Evolutionary conservation across 2,113 vertebrate genomes (phyloP), one percentile per base, ranked within the genome.

Genomic region (Varanus komodoensis): DNA sequence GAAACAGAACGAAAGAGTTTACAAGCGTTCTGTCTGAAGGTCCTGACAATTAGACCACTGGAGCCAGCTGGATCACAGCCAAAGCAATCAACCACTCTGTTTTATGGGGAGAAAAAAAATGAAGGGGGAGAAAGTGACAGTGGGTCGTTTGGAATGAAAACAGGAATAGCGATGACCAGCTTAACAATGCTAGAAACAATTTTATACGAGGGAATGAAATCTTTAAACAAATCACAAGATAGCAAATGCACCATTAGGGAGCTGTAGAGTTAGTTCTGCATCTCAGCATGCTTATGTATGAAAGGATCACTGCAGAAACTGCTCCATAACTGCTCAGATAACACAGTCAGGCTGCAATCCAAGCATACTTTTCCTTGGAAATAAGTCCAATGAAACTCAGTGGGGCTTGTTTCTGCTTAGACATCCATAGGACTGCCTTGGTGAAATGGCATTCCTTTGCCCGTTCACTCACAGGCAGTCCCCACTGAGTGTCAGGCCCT

Each of bases 11-110:
- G 93, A 94, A 95, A 94, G 89, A 95, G 93, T 96, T 95, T 96
- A 94, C 95, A 96, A 94, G 94, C 93, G 23, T 94, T 90, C 93
- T 94, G 92, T 94, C 91, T 93, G 95, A 95, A 80, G 93, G 94
- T 93, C 95, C 91, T 92, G 88, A 93, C 94, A 94, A 96, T 96
- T 95, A 87, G 94, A 93, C 92, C 90, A 91, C 92, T 83, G 80
- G 89, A 96, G 94, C 96, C 95, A 96, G 92, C 94, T 95, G 95
- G 95, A 88, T 38, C 54, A 93, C 86, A 94, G 95, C 96, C 95
- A 96, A 96, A 92, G 92, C 94, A 94, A 96, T 95, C 93, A 95
- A 94, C 90, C 91, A 92, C 93, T 68, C 29, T 93, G 64, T 95
- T 91, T 87, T 79, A 87, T 44, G 67, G 84, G 57, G 61, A 19